Base-by-base conservation (phyloP, 2,888 invertebrate species). In the Miltochrista miniata region DNA sequence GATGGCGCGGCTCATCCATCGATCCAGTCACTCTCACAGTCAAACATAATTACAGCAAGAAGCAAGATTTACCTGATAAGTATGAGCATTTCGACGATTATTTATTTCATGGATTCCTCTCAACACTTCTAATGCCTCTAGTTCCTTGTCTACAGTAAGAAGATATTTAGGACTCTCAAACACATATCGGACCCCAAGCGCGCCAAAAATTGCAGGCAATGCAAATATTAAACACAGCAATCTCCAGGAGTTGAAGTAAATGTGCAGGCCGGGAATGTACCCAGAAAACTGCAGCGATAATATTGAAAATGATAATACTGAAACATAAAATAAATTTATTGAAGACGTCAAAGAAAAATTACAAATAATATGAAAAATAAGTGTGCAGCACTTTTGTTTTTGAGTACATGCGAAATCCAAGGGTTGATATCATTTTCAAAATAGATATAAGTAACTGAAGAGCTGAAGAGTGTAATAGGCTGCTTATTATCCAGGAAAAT, bases 181-280 rank as follows among this genome's bases (percentile, higher is more conserved):
- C 7, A 94, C 83, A 30, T 78, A 84, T 0, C 85, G 76, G 0
- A 94, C 78, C 0, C 93, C 92, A 0, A 93, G 10, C 0, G 94
- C 92, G 0, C 94, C 93, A 0, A 95, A 18, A 0, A 94, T 70
- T 51, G 94, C 93, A 0, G 96, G 94, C 0, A 94, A 13, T 0
- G 94, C 92, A 64, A 95, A 93, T 0, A 94, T 72, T 0, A 95
- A 80, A n/a, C 95, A 83, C 56, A 96, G 93, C 1, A 96, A 70
- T 8, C 96, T 91, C 97, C 97, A 97, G 9, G 96, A 94, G 64
- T 93, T 93, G 66, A 94, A 93, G 7, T 85, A 72, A 55, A 96
- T 85, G 31, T 85, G 85, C 41, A 94, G 69, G 1, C 83, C 54
- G 0, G 85, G 85, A 0, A 90, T 61, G 29, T 87, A 74, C 51